Conservation (phyloP, 1,140 invertebrate genomes). For the Zaprionus tsacasi region DNA sequence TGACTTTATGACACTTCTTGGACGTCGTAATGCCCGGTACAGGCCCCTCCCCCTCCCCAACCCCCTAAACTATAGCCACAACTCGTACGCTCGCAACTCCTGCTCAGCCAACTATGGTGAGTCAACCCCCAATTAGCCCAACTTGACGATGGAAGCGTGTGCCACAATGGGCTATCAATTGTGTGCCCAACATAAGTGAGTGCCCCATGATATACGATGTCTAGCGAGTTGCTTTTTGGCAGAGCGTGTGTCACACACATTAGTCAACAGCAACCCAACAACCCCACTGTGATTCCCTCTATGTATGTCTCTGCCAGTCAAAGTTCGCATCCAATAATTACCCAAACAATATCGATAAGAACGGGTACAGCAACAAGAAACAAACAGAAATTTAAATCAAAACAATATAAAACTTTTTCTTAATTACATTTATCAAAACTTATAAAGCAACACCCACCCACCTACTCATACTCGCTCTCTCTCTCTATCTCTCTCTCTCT, state of each 20-base stretch:
- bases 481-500: background rate
- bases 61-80: background rate
- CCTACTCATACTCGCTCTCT: background rate
- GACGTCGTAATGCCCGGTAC: background rate
- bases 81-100: background rate
- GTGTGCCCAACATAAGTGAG: constrained; percentile 4
- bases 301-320: constrained; percentile 13
- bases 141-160: background rate
- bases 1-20: constrained; percentile 26
- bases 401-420: background rate
- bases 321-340: constrained; percentile 23
- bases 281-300: constrained; percentile 25
- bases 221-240: background rate
- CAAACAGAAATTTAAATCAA: background rate
- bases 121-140: constrained; percentile 13
- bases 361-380: background rate
- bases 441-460: background rate
- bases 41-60: background rate
- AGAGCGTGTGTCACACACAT: constrained; percentile 32
- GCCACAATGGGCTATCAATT: constrained; percentile 21
- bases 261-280: constrained; percentile 18
- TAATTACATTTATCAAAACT: too few species aligned
- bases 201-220: constrained; percentile 1
- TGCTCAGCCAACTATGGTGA: constrained; percentile 4
- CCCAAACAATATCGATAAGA: constrained; percentile 16